Base-by-base conservation (phyloP, 2,113 vertebrate genomes). In the Dicrurus megarhynchus region DNA sequence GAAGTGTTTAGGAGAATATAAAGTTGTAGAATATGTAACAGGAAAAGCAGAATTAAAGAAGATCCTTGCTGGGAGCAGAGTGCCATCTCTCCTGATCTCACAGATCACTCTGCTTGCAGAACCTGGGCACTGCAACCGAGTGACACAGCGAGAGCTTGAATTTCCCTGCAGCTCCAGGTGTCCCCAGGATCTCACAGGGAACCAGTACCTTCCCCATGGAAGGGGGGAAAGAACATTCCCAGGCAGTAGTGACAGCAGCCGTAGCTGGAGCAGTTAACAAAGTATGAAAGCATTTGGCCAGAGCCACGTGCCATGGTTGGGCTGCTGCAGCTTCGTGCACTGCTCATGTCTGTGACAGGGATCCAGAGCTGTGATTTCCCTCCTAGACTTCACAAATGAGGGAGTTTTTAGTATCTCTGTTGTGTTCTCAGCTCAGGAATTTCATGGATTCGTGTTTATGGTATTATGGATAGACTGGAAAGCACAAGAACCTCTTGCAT, bases 111-210 rank as follows among this genome's bases (percentile, higher is more conserved):
- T 77, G 21, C 63, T 37, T 28, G 32, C 37, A 63, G 55, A 70
- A 19, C 23, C 47, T 41, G 15, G 53, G 53, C 55, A 3, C 22
- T 55, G 37, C 23, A 16, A 0, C 42, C 0, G 0, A 44, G 28
- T 37, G 42, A 11, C 61, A 55, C 46, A 42, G 47, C 2, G 3
- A 56, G 76, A 44, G 33, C 28, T 42, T 50, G 7, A 10, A 41
- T 41, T 60, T 16, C 39, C 55, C 39, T 77, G 23, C 56, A 52
- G 13, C 33, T 65, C 57, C 53, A 50, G 4, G 30, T 33, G 52
- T 70, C 19, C 28, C 0, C 4, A 14, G 42, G 49, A 11, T 59
- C 46, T 80, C 82, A 7, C 70, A 46, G 57, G 53, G 61, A 84
- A 1, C 70, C 67, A 39, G 0, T 6, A 44, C 47, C 16, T 77